A percentile compares a stretch with the other conserved stretches of the same genome.
Conservation (phyloP, 2,113 vertebrate genomes). For the Chinchilla lanigera region DNA sequence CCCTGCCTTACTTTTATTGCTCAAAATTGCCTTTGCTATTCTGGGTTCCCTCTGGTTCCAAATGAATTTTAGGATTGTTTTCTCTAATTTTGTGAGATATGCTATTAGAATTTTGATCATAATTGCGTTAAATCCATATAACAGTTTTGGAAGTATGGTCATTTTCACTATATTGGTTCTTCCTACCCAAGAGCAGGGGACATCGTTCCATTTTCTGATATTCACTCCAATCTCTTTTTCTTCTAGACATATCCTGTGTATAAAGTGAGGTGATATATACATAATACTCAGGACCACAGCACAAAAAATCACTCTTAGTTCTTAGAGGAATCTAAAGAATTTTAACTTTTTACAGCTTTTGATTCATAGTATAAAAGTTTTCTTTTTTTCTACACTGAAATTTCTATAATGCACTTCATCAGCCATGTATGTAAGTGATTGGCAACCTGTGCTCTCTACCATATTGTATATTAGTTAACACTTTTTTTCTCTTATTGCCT, state of each 20-base stretch:
- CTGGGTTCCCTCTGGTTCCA: no score
- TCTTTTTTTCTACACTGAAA: not conserved
- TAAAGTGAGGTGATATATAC: not conserved
- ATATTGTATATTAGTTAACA: not conserved
- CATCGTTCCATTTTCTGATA: no score
- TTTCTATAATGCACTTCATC: not conserved
- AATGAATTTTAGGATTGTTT: no score
- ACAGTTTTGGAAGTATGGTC: no score
- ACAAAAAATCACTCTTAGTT: not conserved
- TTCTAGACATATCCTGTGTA: not conserved
- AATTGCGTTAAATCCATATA: no score
- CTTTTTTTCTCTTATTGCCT: not conserved
- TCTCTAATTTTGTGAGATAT: no score
- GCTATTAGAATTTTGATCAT: no score
- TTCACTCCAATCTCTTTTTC: no score
- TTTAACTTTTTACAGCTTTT: constrained; percentile 31
- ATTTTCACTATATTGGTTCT: no score
- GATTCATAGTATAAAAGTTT: not conserved
- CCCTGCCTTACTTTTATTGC: no score
- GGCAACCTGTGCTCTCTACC: not conserved
- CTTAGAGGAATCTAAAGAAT: not conserved
- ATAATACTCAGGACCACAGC: not conserved
- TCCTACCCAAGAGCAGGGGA: no score
- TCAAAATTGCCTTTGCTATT: no score
- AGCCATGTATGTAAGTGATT: not conserved